Evolutionary conservation across 2,888 invertebrate genomes (phyloP).

Genomic region (Rhamnusium bicolor): DNA sequence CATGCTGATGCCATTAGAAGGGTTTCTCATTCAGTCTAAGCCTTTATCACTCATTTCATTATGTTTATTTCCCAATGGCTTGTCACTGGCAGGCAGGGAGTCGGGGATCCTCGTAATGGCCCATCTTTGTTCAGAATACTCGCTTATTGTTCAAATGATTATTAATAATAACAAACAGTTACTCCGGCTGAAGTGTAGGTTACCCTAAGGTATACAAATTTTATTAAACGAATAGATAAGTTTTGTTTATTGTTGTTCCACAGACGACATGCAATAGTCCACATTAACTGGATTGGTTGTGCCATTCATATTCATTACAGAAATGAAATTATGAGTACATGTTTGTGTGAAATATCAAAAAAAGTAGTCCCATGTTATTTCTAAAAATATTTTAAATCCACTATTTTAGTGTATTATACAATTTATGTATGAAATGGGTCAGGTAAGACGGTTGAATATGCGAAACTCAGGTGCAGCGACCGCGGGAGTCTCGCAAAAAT

Average conservation of each 20-base stretch:
- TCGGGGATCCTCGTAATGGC: not conserved
- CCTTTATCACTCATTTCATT: slow-evolving; percentile 38
- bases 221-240: not conserved
- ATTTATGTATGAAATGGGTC: too few species aligned
- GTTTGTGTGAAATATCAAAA: too few species aligned
- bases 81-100: slow-evolving; percentile 16
- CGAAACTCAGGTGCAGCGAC: too few species aligned
- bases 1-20: slow-evolving; percentile 37
- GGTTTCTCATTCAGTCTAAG: slow-evolving; percentile 26
- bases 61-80: slow-evolving; percentile 23
- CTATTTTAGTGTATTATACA: too few species aligned
- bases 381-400: too few species aligned
- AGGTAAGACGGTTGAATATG: too few species aligned
- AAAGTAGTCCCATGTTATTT: too few species aligned
- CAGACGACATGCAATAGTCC: not conserved
- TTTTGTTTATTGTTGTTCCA: not conserved
- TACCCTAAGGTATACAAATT: not conserved
- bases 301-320: too few species aligned
- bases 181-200: not conserved
- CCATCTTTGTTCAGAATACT: not conserved
- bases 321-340: too few species aligned
- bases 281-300: too few species aligned
- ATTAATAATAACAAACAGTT: not conserved
- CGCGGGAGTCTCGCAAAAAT: too few species aligned
- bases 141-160: not conserved